Percentiles rank a stretch among this genome's conserved stretches.
Conservation (phyloP, 1,140 invertebrate genomes). For the Oreohelix idahoensis region DNA sequence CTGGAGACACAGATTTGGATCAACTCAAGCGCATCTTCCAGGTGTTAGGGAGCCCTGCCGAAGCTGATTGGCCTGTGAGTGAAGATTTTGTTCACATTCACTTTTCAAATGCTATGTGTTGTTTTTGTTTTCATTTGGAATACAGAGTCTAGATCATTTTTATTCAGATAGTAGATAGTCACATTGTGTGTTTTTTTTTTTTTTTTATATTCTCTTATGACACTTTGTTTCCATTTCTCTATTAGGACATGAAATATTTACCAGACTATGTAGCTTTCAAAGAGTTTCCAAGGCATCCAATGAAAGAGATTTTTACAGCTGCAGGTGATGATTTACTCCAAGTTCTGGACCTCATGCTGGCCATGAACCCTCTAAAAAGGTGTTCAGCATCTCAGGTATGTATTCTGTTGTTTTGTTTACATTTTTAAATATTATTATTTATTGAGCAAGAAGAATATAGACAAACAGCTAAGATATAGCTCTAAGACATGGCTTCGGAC, state of each 20-base stretch:
- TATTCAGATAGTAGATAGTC: not conserved
- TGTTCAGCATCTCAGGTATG: conserved; percentile 85
- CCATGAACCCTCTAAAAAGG: conserved; percentile 88
- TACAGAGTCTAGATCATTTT: not conserved
- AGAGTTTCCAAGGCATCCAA: conserved; percentile 84
- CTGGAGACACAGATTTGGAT: conserved; percentile 97
- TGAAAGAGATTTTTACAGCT: conserved; percentile 95
- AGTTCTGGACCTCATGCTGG: conserved; percentile 85
- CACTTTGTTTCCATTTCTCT: conserved; percentile 17
- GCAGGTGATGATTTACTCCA: conserved; percentile 93
- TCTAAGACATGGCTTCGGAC: too few species aligned
- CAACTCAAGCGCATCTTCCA: conserved; percentile 96
- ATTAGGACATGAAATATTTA: conserved; percentile 84
- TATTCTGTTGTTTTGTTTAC: not conserved
- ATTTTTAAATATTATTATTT: too few species aligned
- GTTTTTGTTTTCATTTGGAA: not conserved
- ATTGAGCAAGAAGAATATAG: too few species aligned
- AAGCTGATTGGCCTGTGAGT: conserved; percentile 85
- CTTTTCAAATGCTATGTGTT: not conserved
- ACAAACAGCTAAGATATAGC: too few species aligned
- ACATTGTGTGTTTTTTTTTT: too few species aligned
- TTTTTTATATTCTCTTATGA: not conserved
- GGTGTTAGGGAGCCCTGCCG: conserved; percentile 90
- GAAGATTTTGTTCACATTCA: not conserved
- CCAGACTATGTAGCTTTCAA: conserved; percentile 96